Conservation (phyloP, 2,888 invertebrate genomes). For the Leistus spinibarbis region DNA sequence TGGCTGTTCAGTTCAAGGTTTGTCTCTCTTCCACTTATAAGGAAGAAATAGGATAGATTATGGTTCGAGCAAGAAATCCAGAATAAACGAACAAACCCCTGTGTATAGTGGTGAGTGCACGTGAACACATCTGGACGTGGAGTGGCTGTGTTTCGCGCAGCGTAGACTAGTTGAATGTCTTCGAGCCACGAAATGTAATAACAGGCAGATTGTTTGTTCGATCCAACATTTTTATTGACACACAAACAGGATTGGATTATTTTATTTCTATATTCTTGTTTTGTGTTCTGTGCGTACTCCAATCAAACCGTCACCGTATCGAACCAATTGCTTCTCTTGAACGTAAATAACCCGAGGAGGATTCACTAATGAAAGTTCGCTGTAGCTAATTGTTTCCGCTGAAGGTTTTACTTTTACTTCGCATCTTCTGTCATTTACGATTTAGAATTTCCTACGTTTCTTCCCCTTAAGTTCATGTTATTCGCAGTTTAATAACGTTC, state of each 20-base stretch:
- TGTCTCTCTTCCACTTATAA: too few relatives aligned
- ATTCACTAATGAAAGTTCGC: background rate
- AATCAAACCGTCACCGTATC: background rate
- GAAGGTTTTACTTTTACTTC: too few relatives aligned
- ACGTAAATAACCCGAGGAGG: background rate
- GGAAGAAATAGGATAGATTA: too few relatives aligned
- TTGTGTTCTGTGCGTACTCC: background rate
- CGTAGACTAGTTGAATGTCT: background rate
- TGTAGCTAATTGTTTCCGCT: background rate
- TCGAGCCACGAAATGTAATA: background rate
- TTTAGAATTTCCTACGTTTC: too few relatives aligned
- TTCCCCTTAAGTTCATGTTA: too few relatives aligned
- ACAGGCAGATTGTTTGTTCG: background rate
- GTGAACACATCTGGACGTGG: background rate
- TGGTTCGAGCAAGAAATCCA: too few relatives aligned
- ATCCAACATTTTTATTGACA: background rate
- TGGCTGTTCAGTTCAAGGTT: too few relatives aligned
- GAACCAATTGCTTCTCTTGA: background rate
- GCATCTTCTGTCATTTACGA: too few relatives aligned
- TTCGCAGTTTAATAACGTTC: too few relatives aligned
- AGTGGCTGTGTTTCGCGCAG: background rate
- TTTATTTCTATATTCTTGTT: background rate
- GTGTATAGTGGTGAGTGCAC: too few relatives aligned
- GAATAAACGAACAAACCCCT: too few relatives aligned
- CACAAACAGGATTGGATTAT: background rate